Conservation (phyloP, 1,140 invertebrate genomes). For the Tetragonula clypearis region DNA sequence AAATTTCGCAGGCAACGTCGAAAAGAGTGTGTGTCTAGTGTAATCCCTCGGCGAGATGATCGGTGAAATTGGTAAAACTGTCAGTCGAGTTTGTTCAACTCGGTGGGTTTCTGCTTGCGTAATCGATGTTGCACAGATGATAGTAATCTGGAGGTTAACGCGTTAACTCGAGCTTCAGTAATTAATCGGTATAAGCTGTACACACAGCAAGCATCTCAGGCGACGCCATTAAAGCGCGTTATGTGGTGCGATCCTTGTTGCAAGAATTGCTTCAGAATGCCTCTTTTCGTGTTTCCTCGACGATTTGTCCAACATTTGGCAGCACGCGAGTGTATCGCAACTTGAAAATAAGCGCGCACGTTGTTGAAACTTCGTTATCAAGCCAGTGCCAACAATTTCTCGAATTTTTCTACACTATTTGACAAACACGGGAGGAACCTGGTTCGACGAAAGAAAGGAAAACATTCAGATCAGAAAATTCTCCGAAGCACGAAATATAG, state of each 20-base stretch:
- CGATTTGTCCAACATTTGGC: no score
- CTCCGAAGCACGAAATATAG: not conserved
- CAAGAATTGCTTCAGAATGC: not conserved
- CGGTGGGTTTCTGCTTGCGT: not conserved
- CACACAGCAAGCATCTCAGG: not conserved
- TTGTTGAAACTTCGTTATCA: not conserved
- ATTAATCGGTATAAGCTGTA: conserved; percentile 24
- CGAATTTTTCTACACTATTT: no score
- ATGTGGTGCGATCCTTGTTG: not conserved
- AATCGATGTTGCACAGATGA: not conserved
- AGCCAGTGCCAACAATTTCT: not conserved
- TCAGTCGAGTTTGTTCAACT: not conserved
- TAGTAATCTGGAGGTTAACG: conserved; percentile 7
- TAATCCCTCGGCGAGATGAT: no score
- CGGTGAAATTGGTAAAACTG: not conserved
- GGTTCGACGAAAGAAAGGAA: not conserved
- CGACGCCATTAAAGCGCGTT: not conserved
- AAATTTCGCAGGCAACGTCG: not conserved
- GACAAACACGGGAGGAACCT: not conserved
- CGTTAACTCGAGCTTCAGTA: conserved; percentile 1
- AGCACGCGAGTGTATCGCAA: not conserved
- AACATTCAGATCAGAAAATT: not conserved
- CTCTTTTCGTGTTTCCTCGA: not conserved
- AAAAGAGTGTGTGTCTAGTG: not conserved
- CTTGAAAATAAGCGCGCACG: not conserved